These are phyloP conservation scores for Leptoteleia sp. DNA, from an alignment of 1,140 invertebrate genomes.

Conservation along the genomic window DNA sequence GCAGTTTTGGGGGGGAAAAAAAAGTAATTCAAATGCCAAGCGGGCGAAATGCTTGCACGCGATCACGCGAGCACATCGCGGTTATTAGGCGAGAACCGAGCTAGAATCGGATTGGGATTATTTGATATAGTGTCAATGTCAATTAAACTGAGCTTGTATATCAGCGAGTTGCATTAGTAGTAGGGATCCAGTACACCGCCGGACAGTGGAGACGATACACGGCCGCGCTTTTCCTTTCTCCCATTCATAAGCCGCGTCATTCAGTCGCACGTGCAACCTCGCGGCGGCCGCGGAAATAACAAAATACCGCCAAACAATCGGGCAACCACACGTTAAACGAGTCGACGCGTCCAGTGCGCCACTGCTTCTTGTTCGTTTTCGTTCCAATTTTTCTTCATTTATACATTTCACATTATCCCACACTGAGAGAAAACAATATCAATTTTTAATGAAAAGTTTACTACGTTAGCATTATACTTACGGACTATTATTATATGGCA, in stretches of 20 bases:
- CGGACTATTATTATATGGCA: too few species aligned
- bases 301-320: too few species aligned
- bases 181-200: conserved; percentile 44
- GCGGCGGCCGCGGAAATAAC: too few species aligned
- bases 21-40: conserved; percentile 31
- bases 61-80: conserved; percentile 44
- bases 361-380: too few species aligned
- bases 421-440: too few species aligned
- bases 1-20: conserved; percentile 34
- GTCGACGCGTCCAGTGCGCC: too few species aligned
- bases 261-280: background rate
- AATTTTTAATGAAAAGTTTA: too few species aligned
- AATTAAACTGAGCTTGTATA: conserved; percentile 41
- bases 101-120: conserved; percentile 14
- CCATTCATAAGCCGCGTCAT: conserved; percentile 25
- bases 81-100: conserved; percentile 8
- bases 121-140: conserved; percentile 49
- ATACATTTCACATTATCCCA: too few species aligned
- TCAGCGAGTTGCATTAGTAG: conserved; percentile 49
- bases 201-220: conserved; percentile 21
- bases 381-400: too few species aligned
- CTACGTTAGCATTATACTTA: too few species aligned
- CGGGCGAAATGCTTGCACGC: conserved; percentile 14
- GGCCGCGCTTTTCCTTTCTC: conserved; percentile 19
- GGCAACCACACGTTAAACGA: too few species aligned